These are phyloP conservation scores for Parelbella ahira DNA, from an alignment of 2,888 invertebrate species.

Conservation along the genomic window DNA sequence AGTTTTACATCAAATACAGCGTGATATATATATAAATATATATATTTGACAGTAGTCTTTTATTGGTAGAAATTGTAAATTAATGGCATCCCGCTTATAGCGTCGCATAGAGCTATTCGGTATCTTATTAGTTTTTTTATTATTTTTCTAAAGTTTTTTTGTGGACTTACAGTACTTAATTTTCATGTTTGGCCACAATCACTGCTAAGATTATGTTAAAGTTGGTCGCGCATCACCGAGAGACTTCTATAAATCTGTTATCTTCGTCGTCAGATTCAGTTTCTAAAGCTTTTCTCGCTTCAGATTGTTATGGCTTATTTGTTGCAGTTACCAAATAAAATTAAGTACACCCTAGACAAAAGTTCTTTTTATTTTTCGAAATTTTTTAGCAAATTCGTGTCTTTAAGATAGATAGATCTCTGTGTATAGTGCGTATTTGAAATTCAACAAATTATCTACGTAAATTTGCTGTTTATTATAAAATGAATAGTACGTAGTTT, in stretches of 20 bases:
- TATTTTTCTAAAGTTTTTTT: conserved; percentile 38
- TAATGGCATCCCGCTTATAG: conserved; percentile 59
- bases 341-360: conserved; percentile 55
- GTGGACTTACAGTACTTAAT: conserved; percentile 43
- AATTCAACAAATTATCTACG: conserved; percentile 1
- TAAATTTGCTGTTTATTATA: too few species aligned
- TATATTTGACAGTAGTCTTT: conserved; percentile 59
- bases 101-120: conserved; percentile 57
- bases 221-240: background rate
- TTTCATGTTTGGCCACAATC: conserved; percentile 27
- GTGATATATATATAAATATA: conserved; percentile 50
- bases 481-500: too few species aligned
- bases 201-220: conserved; percentile 10
- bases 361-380: conserved; percentile 46
- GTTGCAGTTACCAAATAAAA: conserved; percentile 76
- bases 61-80: conserved; percentile 47
- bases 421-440: conserved; percentile 12
- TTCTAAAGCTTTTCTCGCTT: conserved; percentile 34
- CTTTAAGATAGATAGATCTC: conserved; percentile 11
- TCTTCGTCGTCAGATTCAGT: too few species aligned
- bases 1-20: conserved; percentile 71
- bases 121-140: conserved; percentile 27
- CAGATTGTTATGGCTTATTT: conserved; percentile 55
- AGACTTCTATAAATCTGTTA: too few species aligned
- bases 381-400: conserved; percentile 4